Percentiles rank a stretch among this genome's conserved stretches.
Evolutionary conservation across 2,888 invertebrate species (phyloP).

Genomic region (Trilocha varians): DNA sequence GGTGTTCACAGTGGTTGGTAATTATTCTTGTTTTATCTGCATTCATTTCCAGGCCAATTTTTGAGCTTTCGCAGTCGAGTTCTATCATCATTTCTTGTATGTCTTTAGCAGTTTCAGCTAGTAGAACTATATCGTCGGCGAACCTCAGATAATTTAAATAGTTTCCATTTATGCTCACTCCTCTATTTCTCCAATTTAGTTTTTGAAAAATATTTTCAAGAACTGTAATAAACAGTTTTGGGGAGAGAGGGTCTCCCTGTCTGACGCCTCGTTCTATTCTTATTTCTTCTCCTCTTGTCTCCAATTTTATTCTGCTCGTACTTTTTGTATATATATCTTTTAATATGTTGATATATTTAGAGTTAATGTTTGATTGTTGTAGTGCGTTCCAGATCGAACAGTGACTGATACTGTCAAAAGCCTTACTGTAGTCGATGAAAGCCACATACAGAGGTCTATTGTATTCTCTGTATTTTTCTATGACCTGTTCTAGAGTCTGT

Average conservation of each 20-base stretch:
- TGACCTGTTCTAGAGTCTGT: constrained; percentile 1
- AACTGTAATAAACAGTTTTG: constrained; percentile 1
- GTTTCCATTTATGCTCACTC: no score
- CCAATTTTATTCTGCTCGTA: background rate
- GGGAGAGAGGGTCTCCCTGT: constrained; percentile 2
- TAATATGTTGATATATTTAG: constrained; percentile 1
- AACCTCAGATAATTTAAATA: no score
- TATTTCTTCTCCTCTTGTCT: background rate
- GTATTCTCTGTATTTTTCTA: constrained; percentile 3
- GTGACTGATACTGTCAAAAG: constrained; percentile 3
- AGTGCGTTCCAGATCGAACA: constrained; percentile 4
- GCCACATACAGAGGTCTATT: constrained; percentile 2
- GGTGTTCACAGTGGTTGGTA: constrained; percentile 1
- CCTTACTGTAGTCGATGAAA: constrained; percentile 4
- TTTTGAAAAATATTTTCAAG: no score
- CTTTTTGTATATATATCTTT: background rate
- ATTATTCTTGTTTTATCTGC: constrained; percentile 3
- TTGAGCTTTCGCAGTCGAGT: constrained; percentile 3
- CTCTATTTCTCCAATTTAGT: no score
- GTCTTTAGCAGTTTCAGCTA: background rate
- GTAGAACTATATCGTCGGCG: no score
- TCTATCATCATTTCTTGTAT: constrained; percentile 1
- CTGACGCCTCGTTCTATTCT: background rate
- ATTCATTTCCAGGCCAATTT: constrained; percentile 4
- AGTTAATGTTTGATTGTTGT: background rate